These are phyloP conservation scores for Trogon surrucura DNA, from an alignment of 2,113 vertebrate species.

Conservation along the genomic window DNA sequence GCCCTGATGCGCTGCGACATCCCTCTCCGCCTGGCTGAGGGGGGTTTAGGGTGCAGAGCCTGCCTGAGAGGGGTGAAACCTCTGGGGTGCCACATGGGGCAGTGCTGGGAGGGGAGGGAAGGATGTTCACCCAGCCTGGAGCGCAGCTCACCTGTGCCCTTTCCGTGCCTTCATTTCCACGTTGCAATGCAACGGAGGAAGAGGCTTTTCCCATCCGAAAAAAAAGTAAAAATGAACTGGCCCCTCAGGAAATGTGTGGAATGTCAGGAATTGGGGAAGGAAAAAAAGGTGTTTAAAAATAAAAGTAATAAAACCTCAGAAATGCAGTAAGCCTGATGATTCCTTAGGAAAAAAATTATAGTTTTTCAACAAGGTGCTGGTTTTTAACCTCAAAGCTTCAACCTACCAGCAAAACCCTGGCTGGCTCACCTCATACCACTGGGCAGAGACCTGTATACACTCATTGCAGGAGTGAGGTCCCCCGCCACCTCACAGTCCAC, in stretches of 20 bases:
- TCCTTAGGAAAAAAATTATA: neutral
- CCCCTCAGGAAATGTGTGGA: neutral
- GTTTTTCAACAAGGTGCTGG: neutral
- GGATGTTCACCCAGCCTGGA: neutral
- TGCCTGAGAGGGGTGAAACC: accelerated
- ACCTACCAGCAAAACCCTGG: neutral
- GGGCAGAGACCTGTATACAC: accelerated
- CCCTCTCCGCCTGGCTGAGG: accelerated
- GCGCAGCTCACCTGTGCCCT: accelerated
- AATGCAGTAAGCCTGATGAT: neutral
- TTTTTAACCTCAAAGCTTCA: neutral
- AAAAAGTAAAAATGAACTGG: neutral
- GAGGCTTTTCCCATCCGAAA: neutral
- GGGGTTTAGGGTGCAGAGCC: accelerated
- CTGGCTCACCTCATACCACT: accelerated
- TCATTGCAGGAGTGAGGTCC: neutral
- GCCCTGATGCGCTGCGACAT: accelerated
- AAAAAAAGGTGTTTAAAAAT: neutral
- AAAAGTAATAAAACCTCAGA: neutral
- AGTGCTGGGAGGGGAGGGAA: neutral
- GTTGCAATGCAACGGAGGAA: neutral
- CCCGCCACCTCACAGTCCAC: neutral
- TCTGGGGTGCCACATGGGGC: accelerated
- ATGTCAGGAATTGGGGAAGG: accelerated
- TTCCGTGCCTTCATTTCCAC: accelerated